Evolutionary conservation across 2,888 invertebrate genomes (phyloP).

Genomic region (Eilema sororculum): DNA sequence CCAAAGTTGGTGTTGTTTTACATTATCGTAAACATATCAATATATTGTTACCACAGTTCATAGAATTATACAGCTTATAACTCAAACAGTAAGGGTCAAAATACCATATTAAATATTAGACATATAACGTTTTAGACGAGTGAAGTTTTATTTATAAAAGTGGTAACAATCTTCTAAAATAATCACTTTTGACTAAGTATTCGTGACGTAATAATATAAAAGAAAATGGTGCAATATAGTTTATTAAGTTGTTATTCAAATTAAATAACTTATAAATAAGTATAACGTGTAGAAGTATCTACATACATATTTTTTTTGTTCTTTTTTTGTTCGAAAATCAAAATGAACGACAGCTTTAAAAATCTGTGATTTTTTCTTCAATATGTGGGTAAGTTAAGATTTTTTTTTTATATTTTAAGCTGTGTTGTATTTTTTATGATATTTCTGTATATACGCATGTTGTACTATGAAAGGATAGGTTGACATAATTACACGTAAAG

Average conservation of each 20-base stretch:
- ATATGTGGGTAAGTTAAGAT: constrained; percentile 28
- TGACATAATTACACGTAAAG: no score
- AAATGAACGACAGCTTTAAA: not conserved
- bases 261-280: not conserved
- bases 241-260: not conserved
- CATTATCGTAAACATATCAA: not conserved
- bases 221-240: not conserved
- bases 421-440: not conserved
- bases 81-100: not conserved
- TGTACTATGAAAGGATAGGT: not conserved
- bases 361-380: not conserved
- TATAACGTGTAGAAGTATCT: not conserved
- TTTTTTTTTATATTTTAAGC: not conserved
- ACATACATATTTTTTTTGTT: not conserved
- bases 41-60: not conserved
- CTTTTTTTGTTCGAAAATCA: not conserved
- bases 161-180: not conserved
- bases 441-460: not conserved
- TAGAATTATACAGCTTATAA: not conserved
- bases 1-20: not conserved
- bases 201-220: not conserved
- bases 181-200: constrained; percentile 2
- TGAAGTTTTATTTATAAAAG: constrained; percentile 8
- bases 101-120: not conserved
- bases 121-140: not conserved